Conservation (phyloP, 2,797 vertebrate genomes). For the Schizopygopsis pylzovi region DNA sequence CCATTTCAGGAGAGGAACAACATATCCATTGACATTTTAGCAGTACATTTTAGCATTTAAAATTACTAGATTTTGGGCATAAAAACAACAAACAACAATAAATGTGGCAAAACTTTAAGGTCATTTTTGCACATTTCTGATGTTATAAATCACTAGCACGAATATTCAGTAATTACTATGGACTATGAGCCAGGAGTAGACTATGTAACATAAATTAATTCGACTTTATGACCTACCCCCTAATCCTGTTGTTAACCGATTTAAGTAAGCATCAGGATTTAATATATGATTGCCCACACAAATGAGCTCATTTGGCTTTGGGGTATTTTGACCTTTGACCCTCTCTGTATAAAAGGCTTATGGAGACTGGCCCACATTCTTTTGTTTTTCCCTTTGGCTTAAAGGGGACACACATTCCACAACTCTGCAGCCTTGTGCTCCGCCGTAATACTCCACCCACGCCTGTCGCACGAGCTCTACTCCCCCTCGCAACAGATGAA, state of each 20-base stretch:
- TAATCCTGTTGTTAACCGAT: conserved; percentile 15
- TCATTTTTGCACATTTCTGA: background rate
- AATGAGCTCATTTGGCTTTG: conserved; percentile 49
- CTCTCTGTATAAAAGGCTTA: conserved; percentile 63
- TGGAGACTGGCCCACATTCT: conserved; percentile 68
- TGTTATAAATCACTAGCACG: background rate
- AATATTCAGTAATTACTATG: background rate
- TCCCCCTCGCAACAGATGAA: conserved; percentile 69
- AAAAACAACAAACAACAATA: background rate
- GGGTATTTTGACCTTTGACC: conserved; percentile 63
- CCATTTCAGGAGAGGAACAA: background rate
- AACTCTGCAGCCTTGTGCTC: conserved; percentile 53
- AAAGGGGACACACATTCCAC: conserved; percentile 64
- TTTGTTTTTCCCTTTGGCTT: conserved; percentile 58
- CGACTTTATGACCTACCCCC: background rate
- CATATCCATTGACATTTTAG: background rate
- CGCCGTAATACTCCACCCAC: conserved; percentile 36
- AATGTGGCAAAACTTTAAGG: background rate
- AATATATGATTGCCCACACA: background rate
- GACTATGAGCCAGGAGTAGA: background rate
- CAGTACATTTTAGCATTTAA: background rate
- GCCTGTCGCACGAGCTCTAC: conserved; percentile 66
- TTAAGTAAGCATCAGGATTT: background rate
- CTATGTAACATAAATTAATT: background rate
- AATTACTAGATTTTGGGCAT: background rate